Evolutionary conservation across 2,888 invertebrate genomes (phyloP), one percentile per base, ranked within the genome.

Genomic region (Ochropacha duplaris): DNA sequence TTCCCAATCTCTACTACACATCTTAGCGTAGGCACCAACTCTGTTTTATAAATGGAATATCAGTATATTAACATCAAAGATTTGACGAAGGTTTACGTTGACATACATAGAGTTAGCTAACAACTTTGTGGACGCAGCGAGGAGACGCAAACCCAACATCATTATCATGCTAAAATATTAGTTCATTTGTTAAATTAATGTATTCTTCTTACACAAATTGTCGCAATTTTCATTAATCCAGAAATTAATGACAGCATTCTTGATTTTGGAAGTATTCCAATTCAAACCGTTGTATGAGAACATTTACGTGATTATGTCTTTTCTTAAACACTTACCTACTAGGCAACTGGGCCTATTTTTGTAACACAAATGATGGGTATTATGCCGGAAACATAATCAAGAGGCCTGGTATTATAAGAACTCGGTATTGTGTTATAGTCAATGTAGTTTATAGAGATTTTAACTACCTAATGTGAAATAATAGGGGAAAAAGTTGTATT

Each of bases 201-300:
- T 73, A 66, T 71, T 73, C 67, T 72, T 70, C 57, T 59, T 60
- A 58, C 63, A 60, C 67, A 61, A 72, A 71, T 74, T 73, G 69
- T 70, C 65, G 74, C 68, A 72, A 78, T 84, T 86, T 86, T 87
- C 80, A 87, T 88, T 88, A 90, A 90, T 89, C 84, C 84, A 80
- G 76, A 79, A 83, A 84, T 85, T 83, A 88, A 83, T 86, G 85
- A 83, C 85, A 86, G 83, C 71, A 78, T 78, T 76, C 82, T 78
- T 78, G 75, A 77, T 76, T 84, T 90, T 92, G 92, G 92, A 91
- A 74, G 85, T 77, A 78, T 73, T 91, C 92, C 92, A 92, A 92
- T 80, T 73, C 81, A 84, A 86, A 87, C 84, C 84, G 80, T 84
- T 82, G 81, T 84, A 84, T 76, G 72, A 69, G 72, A 74, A 77